phyloP scores from a whole-genome alignment of 2,888 invertebrate genomes.

The Pyrochroa serraticornis region DNA sequence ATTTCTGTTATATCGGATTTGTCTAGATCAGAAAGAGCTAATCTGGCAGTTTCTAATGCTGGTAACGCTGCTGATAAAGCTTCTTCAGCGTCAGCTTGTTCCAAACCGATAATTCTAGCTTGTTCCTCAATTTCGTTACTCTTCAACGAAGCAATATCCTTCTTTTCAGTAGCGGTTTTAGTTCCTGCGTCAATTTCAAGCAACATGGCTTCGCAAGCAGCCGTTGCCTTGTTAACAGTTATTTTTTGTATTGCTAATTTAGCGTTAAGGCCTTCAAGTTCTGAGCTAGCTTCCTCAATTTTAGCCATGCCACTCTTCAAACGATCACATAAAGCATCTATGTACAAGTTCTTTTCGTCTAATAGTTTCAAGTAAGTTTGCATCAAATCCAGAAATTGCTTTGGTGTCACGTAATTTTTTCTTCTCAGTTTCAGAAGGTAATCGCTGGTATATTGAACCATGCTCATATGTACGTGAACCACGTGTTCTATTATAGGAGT shows the following conservation, averaged over 20 bases:
- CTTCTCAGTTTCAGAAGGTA: conserved; percentile 77
- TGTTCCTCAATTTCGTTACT: conserved; percentile 83
- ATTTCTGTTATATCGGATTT: conserved; percentile 93
- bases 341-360: conserved; percentile 71
- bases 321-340: conserved; percentile 70
- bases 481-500: conserved; percentile 80
- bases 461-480: conserved; percentile 82
- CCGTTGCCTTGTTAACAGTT: conserved; percentile 81
- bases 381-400: conserved; percentile 89
- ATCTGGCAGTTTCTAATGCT: conserved; percentile 79
- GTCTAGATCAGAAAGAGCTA: conserved; percentile 82
- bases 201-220: conserved; percentile 79
- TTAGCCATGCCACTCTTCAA: conserved; percentile 75
- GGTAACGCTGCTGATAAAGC: conserved; percentile 83
- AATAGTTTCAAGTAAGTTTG: conserved; percentile 77
- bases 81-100: conserved; percentile 84
- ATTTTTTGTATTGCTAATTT: conserved; percentile 83
- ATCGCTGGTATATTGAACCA: conserved; percentile 73
- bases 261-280: conserved; percentile 78
- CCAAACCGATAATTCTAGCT: conserved; percentile 76
- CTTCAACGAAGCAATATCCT: conserved; percentile 78
- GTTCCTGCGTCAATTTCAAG: conserved; percentile 77
- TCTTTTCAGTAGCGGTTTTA: conserved; percentile 75
- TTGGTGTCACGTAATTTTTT: conserved; percentile 89
- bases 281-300: conserved; percentile 85